Evolutionary conservation across 2,113 vertebrate genomes (phyloP).

Genomic region (Meleagris gallopavo): DNA sequence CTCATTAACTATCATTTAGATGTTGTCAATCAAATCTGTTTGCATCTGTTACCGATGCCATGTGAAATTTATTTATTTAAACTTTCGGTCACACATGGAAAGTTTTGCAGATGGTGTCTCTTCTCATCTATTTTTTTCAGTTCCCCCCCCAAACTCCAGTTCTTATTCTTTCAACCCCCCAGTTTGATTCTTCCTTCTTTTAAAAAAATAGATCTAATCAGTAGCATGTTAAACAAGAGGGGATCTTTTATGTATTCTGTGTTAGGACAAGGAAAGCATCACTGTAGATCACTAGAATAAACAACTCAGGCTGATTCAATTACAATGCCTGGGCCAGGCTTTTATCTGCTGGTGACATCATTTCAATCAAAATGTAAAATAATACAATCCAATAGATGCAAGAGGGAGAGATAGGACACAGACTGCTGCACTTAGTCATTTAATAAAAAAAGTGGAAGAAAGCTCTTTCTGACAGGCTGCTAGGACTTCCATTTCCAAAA

Average conservation of each 20-base stretch:
- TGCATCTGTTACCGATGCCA: conserved; percentile 78
- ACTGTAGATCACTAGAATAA: conserved; percentile 94
- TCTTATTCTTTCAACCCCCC: conserved; percentile 32
- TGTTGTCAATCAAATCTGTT: conserved; percentile 80
- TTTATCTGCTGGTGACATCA: conserved; percentile 98
- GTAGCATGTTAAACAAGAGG: conserved; percentile 91
- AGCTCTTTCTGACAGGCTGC: conserved; percentile 85
- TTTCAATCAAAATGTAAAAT: conserved; percentile 99
- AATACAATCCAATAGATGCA: conserved; percentile 95
- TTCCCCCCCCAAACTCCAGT: neutral
- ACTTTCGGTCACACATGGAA: conserved; percentile 91
- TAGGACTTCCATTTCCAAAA: conserved; percentile 88
- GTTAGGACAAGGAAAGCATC: conserved; percentile 90
- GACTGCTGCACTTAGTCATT: conserved; percentile 93
- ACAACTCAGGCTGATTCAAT: conserved; percentile 96
- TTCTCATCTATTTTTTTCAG: conserved; percentile 55
- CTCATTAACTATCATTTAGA: conserved; percentile 80
- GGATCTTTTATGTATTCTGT: conserved; percentile 93
- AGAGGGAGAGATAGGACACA: conserved; percentile 93
- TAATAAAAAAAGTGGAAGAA: conserved; percentile 83
- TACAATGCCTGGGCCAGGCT: conserved; percentile 88
- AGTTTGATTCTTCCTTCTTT: conserved; percentile 37
- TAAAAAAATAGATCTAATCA: conserved; percentile 91
- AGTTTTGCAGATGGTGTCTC: conserved; percentile 89
- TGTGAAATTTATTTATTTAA: conserved; percentile 85